phyloP scores from a whole-genome alignment of 1,140 invertebrate genomes.

The Eulimnadia texana region DNA sequence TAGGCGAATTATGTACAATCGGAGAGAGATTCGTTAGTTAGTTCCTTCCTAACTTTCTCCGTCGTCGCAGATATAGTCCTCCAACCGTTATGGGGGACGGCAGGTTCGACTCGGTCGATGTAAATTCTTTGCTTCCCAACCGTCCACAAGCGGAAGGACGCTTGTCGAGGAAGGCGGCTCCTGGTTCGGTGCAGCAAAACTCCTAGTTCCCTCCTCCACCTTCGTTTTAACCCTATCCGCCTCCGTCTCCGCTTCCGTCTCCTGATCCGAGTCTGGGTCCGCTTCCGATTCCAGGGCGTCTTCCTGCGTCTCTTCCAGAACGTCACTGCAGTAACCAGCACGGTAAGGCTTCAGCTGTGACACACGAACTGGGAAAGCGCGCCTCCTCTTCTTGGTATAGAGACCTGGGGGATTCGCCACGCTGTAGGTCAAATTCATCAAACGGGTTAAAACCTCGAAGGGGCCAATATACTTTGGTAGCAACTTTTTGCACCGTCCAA shows the following conservation, averaged over 20 bases:
- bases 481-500: background rate
- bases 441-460: background rate
- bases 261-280: background rate
- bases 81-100: background rate
- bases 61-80: background rate
- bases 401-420: background rate
- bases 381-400: background rate
- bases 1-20: background rate
- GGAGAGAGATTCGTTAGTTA: too few species aligned
- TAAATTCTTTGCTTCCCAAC: too few species aligned
- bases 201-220: too few species aligned
- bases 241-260: background rate
- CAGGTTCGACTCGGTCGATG: background rate
- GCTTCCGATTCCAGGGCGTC: background rate
- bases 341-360: background rate
- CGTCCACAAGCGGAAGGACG: too few species aligned
- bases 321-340: background rate
- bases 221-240: too few species aligned
- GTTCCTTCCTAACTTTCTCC: too few species aligned
- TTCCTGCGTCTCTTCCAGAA: too few species aligned
- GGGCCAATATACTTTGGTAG: background rate
- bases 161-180: background rate
- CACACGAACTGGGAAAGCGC: background rate
- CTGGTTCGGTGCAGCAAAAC: background rate
- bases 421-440: slow-evolving; percentile 1